phyloP scores from a whole-genome alignment of 2,113 vertebrate species.

The Zeus faber region DNA sequence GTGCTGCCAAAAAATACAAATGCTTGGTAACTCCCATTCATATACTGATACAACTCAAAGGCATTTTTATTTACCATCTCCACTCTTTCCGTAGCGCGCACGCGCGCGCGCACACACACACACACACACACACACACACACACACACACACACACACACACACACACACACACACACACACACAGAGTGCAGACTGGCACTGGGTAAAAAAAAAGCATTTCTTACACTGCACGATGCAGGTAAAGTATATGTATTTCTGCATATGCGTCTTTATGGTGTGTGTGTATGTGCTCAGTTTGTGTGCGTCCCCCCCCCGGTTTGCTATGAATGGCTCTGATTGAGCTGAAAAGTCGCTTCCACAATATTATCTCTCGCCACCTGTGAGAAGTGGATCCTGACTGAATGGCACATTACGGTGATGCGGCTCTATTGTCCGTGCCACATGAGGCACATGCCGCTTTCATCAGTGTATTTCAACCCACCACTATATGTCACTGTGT shows the following conservation, averaged over 20 bases:
- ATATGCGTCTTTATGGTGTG: neutral
- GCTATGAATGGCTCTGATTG: slow-evolving; percentile 25
- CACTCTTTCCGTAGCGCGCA: too few species aligned
- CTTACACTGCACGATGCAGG: too few species aligned
- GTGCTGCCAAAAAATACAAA: too few species aligned
- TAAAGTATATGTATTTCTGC: neutral
- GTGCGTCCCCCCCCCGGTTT: slow-evolving; percentile 1
- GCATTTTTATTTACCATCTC: too few species aligned
- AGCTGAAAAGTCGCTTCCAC: slow-evolving; percentile 26
- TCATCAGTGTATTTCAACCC: neutral
- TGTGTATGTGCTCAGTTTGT: neutral
- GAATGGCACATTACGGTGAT: slow-evolving; percentile 42
- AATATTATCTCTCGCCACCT: slow-evolving; percentile 49
- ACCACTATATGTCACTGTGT: neutral
- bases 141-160: too few species aligned
- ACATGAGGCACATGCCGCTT: slow-evolving; percentile 11
- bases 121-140: too few species aligned
- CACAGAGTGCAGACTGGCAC: too few species aligned
- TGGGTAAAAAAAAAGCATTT: too few species aligned
- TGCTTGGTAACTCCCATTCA: too few species aligned
- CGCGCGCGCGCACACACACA: too few species aligned
- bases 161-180: too few species aligned
- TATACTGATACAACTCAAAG: too few species aligned
- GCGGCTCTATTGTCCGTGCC: slow-evolving; percentile 29
- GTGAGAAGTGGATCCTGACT: slow-evolving; percentile 24